Base-by-base conservation (phyloP, 2,888 invertebrate genomes). In the Sepioteuthis lessoniana region DNA sequence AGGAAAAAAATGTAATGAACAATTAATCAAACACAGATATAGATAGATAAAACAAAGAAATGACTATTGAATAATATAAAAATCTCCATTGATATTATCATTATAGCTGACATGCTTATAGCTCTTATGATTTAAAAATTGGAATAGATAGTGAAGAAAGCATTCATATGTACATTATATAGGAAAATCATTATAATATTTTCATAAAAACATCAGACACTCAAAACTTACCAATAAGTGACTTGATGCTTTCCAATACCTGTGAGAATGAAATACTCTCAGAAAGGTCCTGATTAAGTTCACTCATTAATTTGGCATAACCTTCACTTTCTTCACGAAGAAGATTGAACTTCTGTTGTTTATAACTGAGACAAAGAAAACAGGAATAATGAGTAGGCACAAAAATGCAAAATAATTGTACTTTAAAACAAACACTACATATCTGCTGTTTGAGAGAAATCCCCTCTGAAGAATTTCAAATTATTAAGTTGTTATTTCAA, bases 281-380 rank as follows among this genome's bases (percentile, higher is more conserved):
- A 37, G 95, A 96, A 28, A 96, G 98, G 96, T 98, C 98, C 97
- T 99, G 98, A 98, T 98, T 99, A 94, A 99, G 97, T 97, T 99
- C 99, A 37, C 99, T 98, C 94, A 99, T 98, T 93, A 99, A 98
- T 97, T 99, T 99, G 3, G 99, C 98, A 97, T 99, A 99, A 16
- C 99, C 99, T 98, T 99, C 99, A 97, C 98, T 99, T 97, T 99
- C 99, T 97, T 99, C 99, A 94, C 99, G 98, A 97, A 99, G 98
- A 96, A 99, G 98, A 97, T 99, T 99, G 97, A 99, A 99, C 97
- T 99, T 99, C 96, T 99, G 98, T 97, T 99, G 99, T 97, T 99
- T 99, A 97, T 99, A 99, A 97, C 99, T 99, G 97, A 95, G 98
- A 98, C 95, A 94, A 31, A 92, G 8, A 93, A 0, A 28, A 28